phyloP scores from a whole-genome alignment of 2,888 invertebrate species.

The Limnephilus marmoratus region DNA sequence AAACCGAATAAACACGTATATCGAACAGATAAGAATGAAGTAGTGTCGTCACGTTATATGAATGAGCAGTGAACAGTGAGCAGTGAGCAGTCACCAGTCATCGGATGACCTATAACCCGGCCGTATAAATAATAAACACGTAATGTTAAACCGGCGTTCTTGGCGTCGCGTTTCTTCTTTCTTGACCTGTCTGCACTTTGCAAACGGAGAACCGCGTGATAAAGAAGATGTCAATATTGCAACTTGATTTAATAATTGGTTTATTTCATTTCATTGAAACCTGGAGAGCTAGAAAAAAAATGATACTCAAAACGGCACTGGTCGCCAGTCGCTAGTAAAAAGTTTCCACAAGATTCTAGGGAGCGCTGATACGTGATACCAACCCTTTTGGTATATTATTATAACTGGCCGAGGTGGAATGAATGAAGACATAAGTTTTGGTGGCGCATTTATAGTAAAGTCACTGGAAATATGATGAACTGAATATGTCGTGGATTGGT shows the following conservation, averaged over 20 bases:
- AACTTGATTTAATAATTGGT: background rate
- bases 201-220: background rate
- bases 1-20: conserved; percentile 17
- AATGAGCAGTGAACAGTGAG: conserved; percentile 17
- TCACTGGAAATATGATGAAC: too few relatives aligned
- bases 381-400: too few relatives aligned
- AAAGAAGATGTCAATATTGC: background rate
- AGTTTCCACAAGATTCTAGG: too few relatives aligned
- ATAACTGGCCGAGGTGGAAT: too few relatives aligned
- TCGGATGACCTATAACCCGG: conserved; percentile 7
- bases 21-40: conserved; percentile 20
- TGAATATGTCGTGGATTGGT: too few relatives aligned
- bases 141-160: background rate
- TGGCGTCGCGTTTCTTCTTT: conserved; percentile 21
- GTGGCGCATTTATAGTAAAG: too few relatives aligned
- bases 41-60: conserved; percentile 4
- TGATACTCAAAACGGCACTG: too few relatives aligned
- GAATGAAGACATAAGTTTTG: too few relatives aligned
- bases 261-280: too few relatives aligned
- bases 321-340: too few relatives aligned
- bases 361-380: too few relatives aligned
- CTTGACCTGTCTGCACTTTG: conserved; percentile 25
- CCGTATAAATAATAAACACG: background rate
- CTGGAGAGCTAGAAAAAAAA: too few relatives aligned
- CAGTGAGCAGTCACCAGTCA: background rate